Base-by-base conservation (phyloP, 2,113 vertebrate genomes). In the Chaenocephalus aceratus region DNA sequence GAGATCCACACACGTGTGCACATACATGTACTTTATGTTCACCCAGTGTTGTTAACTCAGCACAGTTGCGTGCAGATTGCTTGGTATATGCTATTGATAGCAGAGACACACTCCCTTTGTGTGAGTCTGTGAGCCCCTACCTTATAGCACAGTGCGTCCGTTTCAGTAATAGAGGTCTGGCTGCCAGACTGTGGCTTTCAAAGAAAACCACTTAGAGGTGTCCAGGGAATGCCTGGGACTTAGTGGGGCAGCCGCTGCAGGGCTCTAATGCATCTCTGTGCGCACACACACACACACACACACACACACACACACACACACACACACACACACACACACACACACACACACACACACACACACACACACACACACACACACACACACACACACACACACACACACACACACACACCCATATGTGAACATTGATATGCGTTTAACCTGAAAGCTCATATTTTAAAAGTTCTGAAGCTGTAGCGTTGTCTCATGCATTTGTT, bases 151-250 rank as follows among this genome's bases (percentile, higher is more conserved):
- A 64, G 72, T 78, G 23, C 58, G 64, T 88, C 77, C 78, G 3
- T 69, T 76, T 78, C 79, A 80, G 34, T 83, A 86, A 85, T 86
- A 57, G 69, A 46, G 66, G 75, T 71, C 57, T 10, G 23, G 36
- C 63, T 76, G 72, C 59, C 72, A 49, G 70, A 30, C 48, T 82
- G 63, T 66, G 68, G 58, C 71, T 82, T 68, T 72, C 63, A 79
- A 75, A 84, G 66, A 86, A 89, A 85, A 83, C 79, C 81, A 85
- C 86, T 90, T 71, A 86, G 71, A 85, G 61, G 75, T 66, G 82
- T 84, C 74, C 58, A 83, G 77, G 54, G 72, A 87, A 75, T 61
- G 69, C 69, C 66, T 44, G 10, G 3, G 52, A 26, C 46, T 76
- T 46, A 36, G 63, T 30, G 58, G 49, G 53, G 77, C 80, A 65